phyloP scores from a whole-genome alignment of 2,113 vertebrate genomes.

The Plestiodon gilberti region DNA sequence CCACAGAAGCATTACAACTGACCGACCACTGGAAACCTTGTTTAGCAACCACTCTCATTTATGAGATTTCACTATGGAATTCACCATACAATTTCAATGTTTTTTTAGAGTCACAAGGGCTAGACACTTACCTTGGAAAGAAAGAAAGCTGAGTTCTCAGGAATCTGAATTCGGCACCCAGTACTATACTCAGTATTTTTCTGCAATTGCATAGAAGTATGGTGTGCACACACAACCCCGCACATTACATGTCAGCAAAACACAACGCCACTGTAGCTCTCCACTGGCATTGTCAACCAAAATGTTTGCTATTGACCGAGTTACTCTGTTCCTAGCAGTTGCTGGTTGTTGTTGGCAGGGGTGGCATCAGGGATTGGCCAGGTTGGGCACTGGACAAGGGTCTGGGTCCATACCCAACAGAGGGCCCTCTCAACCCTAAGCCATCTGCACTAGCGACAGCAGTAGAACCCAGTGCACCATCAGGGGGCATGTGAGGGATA shows the following conservation, averaged over 20 bases:
- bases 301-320: neutral
- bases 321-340: neutral
- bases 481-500: too few relatives aligned
- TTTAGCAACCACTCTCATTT: neutral
- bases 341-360: neutral
- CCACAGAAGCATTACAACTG: neutral
- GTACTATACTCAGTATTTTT: neutral
- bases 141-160: neutral
- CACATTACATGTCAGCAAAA: neutral
- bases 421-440: too few relatives aligned
- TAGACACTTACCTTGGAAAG: neutral
- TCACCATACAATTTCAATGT: neutral
- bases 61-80: neutral
- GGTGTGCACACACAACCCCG: neutral
- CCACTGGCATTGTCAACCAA: neutral
- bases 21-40: too few relatives aligned
- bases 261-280: neutral
- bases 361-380: too few relatives aligned
- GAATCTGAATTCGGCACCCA: neutral
- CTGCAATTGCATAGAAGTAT: neutral
- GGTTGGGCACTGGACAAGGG: too few relatives aligned
- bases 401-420: too few relatives aligned
- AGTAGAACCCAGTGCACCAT: too few relatives aligned
- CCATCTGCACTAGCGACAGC: too few relatives aligned
- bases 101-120: too few relatives aligned